These are phyloP conservation scores for Bombus balteatus DNA, from an alignment of 1,140 invertebrate genomes.

Conservation along the genomic window DNA sequence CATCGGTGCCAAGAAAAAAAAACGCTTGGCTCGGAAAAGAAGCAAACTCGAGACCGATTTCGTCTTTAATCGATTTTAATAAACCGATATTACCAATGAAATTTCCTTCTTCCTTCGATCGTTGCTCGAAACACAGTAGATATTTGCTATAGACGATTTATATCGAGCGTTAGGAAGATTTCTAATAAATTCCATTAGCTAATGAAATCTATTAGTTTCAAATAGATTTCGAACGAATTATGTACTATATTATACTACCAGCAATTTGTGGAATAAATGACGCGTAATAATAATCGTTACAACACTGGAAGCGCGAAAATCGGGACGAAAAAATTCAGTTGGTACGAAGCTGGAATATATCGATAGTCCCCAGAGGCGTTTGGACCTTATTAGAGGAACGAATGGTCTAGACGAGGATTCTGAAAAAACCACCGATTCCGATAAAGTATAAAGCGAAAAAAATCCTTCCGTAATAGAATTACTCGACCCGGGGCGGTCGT, in stretches of 20 bases:
- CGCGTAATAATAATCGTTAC: neutral
- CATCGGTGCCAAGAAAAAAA: neutral
- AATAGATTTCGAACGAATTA: neutral
- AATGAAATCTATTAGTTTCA: neutral
- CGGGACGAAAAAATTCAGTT: neutral
- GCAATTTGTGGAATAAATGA: neutral
- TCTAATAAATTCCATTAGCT: neutral
- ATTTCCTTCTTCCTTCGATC: too few relatives aligned
- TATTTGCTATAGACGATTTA: too few relatives aligned
- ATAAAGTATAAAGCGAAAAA: slow-evolving; percentile 81
- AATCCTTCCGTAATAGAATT: slow-evolving; percentile 82
- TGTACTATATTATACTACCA: too few relatives aligned
- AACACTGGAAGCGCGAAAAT: neutral
- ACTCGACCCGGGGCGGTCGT: slow-evolving; percentile 80
- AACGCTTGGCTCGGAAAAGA: too few relatives aligned
- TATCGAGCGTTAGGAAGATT: too few relatives aligned
- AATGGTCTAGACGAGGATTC: slow-evolving; percentile 63
- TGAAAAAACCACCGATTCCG: slow-evolving; percentile 63
- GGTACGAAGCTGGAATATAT: slow-evolving; percentile 42
- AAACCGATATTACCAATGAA: too few relatives aligned
- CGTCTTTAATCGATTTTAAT: too few relatives aligned
- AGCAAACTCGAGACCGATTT: too few relatives aligned
- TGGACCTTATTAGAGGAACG: slow-evolving; percentile 72
- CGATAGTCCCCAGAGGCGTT: slow-evolving; percentile 57
- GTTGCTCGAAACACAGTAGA: too few relatives aligned